Conservation (phyloP, 2,113 vertebrate genomes). For the Neodon shergylaensis region DNA sequence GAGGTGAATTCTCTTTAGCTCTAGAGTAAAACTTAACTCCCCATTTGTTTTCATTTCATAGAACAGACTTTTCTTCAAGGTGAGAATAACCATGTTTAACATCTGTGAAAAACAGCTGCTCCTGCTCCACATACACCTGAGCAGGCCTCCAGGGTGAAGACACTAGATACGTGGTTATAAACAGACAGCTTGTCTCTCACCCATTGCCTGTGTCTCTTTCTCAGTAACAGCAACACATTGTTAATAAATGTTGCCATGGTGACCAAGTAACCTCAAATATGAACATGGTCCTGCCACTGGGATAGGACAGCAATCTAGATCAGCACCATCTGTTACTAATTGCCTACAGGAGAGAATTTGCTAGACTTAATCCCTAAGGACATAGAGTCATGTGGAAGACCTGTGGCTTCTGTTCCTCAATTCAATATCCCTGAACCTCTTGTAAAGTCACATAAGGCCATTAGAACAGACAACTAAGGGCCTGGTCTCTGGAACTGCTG, state of each 20-base stretch:
- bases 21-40: background rate
- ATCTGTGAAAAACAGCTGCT: background rate
- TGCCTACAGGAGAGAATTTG: background rate
- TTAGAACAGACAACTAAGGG: background rate
- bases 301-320: background rate
- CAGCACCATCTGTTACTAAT: background rate
- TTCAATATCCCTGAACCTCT: background rate
- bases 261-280: background rate
- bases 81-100: background rate
- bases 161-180: background rate
- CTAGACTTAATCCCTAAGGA: background rate
- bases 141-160: background rate
- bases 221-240: background rate
- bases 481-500: background rate
- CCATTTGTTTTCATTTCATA: background rate
- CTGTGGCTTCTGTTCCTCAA: background rate
- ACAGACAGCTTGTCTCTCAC: background rate
- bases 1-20: background rate
- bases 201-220: background rate
- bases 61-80: background rate
- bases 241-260: background rate
- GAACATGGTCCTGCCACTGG: background rate
- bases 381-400: background rate
- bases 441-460: background rate
- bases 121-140: background rate